Base-by-base conservation (phyloP, 1,140 invertebrate genomes). In the Drosophila lini region DNA sequence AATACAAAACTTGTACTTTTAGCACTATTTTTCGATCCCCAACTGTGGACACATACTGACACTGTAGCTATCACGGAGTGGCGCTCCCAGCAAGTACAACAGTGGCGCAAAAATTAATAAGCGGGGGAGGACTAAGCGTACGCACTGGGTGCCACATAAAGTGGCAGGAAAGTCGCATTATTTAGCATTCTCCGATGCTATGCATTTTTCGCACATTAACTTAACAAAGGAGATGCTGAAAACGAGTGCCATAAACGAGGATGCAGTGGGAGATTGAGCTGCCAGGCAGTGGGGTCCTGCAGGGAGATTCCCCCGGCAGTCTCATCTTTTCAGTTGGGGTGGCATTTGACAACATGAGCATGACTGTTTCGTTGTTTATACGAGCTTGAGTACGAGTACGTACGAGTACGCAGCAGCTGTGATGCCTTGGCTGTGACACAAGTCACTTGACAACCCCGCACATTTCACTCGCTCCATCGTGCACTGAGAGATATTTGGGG, bases 191-290 rank as follows among this genome's bases (percentile, higher is more conserved):
- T 65, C 50, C 81, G 81, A 82, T 67, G 71, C 69, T 78, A 71
- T 88, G 83, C 83, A 82, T 80, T 88, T 85, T 80, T 81, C 75
- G 69, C 78, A 73, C 82, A 85, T 85, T 86, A 82, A 57, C 52
- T 61, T 59, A 79, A 82, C 80, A 80, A 86, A 79, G 79, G 56
- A 48, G 45, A 42, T 70, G 52, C 53, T 48, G 44, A 41, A 44
- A 71, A 64, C 61, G 59, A 63, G 58, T 16, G 55, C 59, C 56
- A 80, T 74, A 80, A 80, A 80, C 42, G 68, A 19, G 68, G 76
- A 69, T 84, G 74, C 78, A 85, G 53, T 71, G 60, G 19, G 52
- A 75, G 61, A 78, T 74, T 60, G 65, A 74, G 74, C 68, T 55
- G 45, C 58, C 59, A 63, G 48, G n/a, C 34, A 45, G 28, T 9